phyloP scores from a whole-genome alignment of 1,140 invertebrate species.

The Papilio polytes region DNA sequence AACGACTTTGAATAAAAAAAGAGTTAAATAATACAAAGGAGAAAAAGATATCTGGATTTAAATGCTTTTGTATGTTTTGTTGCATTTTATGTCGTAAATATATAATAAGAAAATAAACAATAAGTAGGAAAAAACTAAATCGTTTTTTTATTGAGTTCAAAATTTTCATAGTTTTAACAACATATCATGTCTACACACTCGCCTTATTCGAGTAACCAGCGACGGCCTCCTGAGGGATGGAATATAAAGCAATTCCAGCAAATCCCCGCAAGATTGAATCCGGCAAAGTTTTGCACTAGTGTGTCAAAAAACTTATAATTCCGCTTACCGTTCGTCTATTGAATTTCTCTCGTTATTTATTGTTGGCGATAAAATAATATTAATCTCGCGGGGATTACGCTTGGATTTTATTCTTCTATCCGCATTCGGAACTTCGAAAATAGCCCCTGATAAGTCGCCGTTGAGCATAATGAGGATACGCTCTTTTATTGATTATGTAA shows the following conservation, averaged over 20 bases:
- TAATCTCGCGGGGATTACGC: conserved; percentile 79
- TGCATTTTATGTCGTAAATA: too few relatives aligned
- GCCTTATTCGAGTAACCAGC: conserved; percentile 48
- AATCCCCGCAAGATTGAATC: conserved; percentile 80
- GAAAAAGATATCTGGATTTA: too few relatives aligned
- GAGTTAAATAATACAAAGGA: too few relatives aligned
- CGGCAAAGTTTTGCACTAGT: conserved; percentile 72
- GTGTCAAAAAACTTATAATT: conserved; percentile 81
- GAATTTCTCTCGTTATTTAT: conserved; percentile 81
- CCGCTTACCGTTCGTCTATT: conserved; percentile 70
- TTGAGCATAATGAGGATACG: conserved; percentile 64
- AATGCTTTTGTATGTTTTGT: too few relatives aligned
- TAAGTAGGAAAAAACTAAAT: too few relatives aligned
- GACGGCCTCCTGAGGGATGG: conserved; percentile 53
- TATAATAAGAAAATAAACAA: too few relatives aligned
- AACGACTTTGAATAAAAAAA: too few relatives aligned
- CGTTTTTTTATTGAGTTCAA: conserved; percentile 1
- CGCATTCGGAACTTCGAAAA: conserved; percentile 67
- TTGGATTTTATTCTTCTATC: conserved; percentile 76
- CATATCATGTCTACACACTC: conserved; percentile 44
- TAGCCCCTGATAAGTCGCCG: conserved; percentile 66
- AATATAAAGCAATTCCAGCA: conserved; percentile 66
- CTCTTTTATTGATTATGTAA: conserved; percentile 50
- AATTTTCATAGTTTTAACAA: conserved; percentile 35
- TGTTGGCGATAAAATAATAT: conserved; percentile 83